These are phyloP conservation scores for Paratrypauchen microcephalus DNA, from an alignment of 2,797 vertebrate species.

Conservation along the genomic window DNA sequence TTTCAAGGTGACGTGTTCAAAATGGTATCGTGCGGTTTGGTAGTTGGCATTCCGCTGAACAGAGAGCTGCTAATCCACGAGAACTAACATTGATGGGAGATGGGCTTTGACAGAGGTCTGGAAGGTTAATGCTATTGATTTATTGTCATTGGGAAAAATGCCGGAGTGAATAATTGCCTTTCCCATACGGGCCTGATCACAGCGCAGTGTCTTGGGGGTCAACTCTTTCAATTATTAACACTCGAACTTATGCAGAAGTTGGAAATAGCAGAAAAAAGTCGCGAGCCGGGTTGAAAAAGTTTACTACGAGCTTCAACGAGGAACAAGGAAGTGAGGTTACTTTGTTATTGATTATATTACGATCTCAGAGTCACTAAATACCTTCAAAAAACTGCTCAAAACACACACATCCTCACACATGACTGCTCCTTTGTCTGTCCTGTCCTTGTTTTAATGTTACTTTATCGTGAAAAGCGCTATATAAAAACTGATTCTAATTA, in stretches of 20 bases:
- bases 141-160: conserved; percentile 4
- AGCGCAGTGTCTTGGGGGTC: not conserved
- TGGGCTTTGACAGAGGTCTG: conserved; percentile 7
- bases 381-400: no score
- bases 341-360: no score
- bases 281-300: not conserved
- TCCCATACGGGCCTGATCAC: not conserved
- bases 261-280: not conserved
- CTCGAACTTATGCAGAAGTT: not conserved
- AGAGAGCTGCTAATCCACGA: not conserved
- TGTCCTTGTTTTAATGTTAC: no score
- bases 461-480: no score
- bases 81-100: not conserved
- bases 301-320: not conserved
- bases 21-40: not conserved
- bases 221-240: not conserved
- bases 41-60: not conserved
- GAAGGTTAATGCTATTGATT: conserved; percentile 7
- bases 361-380: no score
- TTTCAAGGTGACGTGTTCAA: not conserved
- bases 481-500: no score
- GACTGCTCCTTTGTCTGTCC: no score
- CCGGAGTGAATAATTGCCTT: conserved; percentile 6
- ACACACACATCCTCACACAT: no score
- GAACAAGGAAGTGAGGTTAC: not conserved